Conservation (phyloP, 53 echinoderm and acorn worm genomes). For the Holothuria leucospilota region DNA sequence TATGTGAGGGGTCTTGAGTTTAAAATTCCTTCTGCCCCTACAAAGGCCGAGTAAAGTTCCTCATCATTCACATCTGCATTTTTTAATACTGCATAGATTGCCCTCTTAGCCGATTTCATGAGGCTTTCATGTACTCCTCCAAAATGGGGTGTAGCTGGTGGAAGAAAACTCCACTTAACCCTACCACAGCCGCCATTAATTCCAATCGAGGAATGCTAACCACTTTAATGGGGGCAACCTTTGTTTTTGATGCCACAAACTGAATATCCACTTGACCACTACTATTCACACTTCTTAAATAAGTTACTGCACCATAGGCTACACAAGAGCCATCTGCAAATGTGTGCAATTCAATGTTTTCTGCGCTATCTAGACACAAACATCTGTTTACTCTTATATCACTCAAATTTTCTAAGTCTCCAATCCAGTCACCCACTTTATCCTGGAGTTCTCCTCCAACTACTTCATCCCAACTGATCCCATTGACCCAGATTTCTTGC, state of each 20-base stretch:
- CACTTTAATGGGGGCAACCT: slow-evolving; percentile 36
- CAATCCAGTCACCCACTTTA: neutral
- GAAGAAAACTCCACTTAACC: slow-evolving; percentile 45
- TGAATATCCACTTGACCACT: neutral
- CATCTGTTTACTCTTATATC: slow-evolving; percentile 17
- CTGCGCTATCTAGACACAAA: neutral
- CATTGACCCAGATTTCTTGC: slow-evolving; percentile 28
- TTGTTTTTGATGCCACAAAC: slow-evolving; percentile 45
- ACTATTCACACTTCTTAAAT: neutral
- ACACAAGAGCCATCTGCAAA: too few relatives aligned
- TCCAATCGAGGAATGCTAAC: slow-evolving; percentile 49
- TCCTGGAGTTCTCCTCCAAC: neutral
- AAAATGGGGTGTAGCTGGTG: too few relatives aligned
- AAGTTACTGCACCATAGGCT: slow-evolving; percentile 31
- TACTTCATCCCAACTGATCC: slow-evolving; percentile 6
- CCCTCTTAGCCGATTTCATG: slow-evolving; percentile 31
- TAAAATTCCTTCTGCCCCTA: slow-evolving; percentile 19
- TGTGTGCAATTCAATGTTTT: neutral
- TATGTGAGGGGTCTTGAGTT: slow-evolving; percentile 38
- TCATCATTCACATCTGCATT: slow-evolving; percentile 43
- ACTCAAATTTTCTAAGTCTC: neutral
- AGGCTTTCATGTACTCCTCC: too few relatives aligned
- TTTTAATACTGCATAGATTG: too few relatives aligned
- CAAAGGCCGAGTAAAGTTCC: slow-evolving; percentile 30
- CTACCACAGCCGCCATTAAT: slow-evolving; percentile 40